phyloP scores from a whole-genome alignment of 2,797 vertebrate genomes.

The Bovichtus variegatus region DNA sequence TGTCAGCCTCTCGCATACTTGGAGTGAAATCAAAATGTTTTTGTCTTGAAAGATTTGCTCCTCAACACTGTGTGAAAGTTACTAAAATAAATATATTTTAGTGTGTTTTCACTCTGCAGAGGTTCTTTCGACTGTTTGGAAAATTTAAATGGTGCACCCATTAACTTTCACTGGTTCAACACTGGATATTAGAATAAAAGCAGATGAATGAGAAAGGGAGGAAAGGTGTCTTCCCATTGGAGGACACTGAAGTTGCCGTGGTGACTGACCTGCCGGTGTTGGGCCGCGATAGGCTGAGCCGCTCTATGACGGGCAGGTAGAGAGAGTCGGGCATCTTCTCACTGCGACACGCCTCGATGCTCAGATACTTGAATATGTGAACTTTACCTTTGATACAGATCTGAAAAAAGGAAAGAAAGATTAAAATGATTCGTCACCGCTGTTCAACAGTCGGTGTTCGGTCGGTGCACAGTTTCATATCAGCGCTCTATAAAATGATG shows the following conservation, averaged over 20 bases:
- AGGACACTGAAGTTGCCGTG: background rate
- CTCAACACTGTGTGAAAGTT: background rate
- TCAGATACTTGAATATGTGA: constrained; percentile 97
- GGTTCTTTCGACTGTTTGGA: background rate
- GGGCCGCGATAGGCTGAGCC: constrained; percentile 88
- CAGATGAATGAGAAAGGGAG: background rate
- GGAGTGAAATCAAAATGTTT: background rate
- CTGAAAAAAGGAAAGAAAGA: constrained; percentile 71
- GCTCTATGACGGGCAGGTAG: constrained; percentile 90
- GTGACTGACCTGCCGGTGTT: constrained; percentile 89
- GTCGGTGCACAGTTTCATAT: background rate
- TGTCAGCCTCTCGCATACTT: background rate
- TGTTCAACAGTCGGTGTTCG: no score
- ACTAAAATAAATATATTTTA: background rate
- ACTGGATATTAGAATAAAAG: background rate
- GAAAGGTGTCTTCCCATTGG: no score
- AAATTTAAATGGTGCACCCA: background rate
- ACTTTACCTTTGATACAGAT: constrained; percentile 96
- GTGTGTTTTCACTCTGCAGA: background rate
- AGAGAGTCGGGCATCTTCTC: constrained; percentile 91
- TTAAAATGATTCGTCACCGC: background rate
- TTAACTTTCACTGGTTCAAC: background rate
- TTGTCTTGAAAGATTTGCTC: background rate
- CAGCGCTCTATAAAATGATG: background rate
- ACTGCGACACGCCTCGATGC: constrained; percentile 93